Evolutionary conservation across 2,888 invertebrate species (phyloP), one percentile per base, ranked within the genome.

Genomic region (Alcis repandata): DNA sequence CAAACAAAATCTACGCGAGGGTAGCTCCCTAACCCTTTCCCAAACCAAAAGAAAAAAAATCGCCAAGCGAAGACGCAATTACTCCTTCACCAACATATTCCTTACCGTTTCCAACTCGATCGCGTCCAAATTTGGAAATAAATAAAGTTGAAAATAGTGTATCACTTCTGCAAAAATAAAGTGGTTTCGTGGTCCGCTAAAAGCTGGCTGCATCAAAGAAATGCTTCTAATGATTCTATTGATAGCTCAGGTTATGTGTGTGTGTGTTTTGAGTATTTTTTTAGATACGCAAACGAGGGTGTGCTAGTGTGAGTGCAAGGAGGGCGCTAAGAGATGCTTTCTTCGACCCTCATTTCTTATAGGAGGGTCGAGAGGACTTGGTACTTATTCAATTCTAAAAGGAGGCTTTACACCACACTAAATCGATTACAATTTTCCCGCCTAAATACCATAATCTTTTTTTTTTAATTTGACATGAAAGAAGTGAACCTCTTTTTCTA

Each of bases 161-260:
- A 13, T 10, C 10, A 46, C 19, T 43, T 43, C 32, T 2, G 60
- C 46, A 83, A 70, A 71, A 48, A 60, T 73, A 79, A 74, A 56
- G 65, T 79, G 79, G 88, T 80, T 59, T 72, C 72, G 70, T 52
- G 78, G 81, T 82, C 79, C 76, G 89, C 90, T 92, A 90, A 92
- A 92, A 92, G 92, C 91, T 77, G 79, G 84, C 81, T 78, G 85
- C 90, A 86, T 91, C 92, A 92, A 93, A 93, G 92, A 92, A 93
- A 91, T 89, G 85, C 90, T 84, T 91, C 92, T 92, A 91, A 92
- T 91, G 91, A 92, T 88, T 90, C 88, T 90, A 93, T 93, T 91
- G 92, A 90, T 91, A 90, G 89, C 86, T 88, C 74, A 72, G 79
- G 77, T 77, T 88, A 83, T 87, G 82, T 88, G 82, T 87, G 83